Evolutionary conservation across 2,888 invertebrate genomes (phyloP).

Genomic region (Pycnomerus fuliginosus): DNA sequence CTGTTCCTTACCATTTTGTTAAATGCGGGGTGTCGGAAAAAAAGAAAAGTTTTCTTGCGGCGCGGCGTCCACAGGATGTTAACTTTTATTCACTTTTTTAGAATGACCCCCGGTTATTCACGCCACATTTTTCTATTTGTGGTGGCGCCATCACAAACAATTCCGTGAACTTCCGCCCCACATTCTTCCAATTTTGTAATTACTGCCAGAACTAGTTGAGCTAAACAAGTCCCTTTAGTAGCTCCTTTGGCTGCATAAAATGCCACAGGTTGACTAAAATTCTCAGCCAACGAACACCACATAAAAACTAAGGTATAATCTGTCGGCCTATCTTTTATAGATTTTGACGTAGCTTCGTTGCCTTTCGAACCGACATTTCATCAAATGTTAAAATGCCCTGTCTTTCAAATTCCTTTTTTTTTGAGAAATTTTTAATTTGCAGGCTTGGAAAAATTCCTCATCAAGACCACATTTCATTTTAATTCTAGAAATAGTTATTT

Average conservation of each 20-base stretch:
- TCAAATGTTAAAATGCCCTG: conserved; percentile 6
- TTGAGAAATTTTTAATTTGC: conserved; percentile 4
- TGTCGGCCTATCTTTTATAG: conserved; percentile 1
- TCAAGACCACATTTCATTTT: conserved; percentile 7
- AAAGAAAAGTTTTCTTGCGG: too few relatives aligned
- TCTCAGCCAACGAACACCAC: conserved; percentile 23
- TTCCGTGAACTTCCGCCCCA: conserved; percentile 22
- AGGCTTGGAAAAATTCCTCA: conserved; percentile 9
- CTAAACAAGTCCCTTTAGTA: conserved; percentile 12
- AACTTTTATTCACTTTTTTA: too few relatives aligned
- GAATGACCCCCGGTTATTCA: too few relatives aligned
- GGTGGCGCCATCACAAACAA: conserved; percentile 25
- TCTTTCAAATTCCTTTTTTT: conserved; percentile 5
- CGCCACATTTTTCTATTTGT: conserved; percentile 29
- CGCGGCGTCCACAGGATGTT: too few relatives aligned
- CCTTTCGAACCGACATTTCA: conserved; percentile 5
- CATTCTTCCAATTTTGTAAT: conserved; percentile 3
- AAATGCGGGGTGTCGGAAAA: too few relatives aligned
- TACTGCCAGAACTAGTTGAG: conserved; percentile 2
- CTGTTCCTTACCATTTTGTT: too few relatives aligned
- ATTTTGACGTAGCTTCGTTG: conserved; percentile 1
- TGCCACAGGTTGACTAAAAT: conserved; percentile 25
- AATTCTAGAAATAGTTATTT: conserved; percentile 1
- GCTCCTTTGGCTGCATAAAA: conserved; percentile 25
- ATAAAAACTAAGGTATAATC: conserved; percentile 25